Evolutionary conservation across 2,888 invertebrate species (phyloP).

Genomic region (Candidula unifasciata): DNA sequence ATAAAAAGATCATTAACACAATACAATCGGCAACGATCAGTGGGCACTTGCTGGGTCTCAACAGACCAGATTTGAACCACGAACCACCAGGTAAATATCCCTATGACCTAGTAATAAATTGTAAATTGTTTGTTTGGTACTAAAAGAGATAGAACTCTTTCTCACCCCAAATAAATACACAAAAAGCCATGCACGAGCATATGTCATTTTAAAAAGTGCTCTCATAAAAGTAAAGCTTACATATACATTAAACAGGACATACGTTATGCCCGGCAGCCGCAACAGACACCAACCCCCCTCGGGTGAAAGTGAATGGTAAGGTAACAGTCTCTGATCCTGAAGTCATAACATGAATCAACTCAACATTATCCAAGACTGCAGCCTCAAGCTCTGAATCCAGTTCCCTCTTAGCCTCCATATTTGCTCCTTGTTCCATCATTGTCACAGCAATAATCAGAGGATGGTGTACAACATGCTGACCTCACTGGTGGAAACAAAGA

Average conservation of each 20-base stretch:
- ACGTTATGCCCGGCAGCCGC: conserved; percentile 55
- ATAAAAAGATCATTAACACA: too few relatives aligned
- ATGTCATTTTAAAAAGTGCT: too few relatives aligned
- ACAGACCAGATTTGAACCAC: too few relatives aligned
- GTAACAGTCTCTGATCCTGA: conserved; percentile 59
- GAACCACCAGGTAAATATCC: too few relatives aligned
- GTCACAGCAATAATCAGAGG: conserved; percentile 13
- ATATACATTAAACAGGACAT: conserved; percentile 30
- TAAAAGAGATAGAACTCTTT: too few relatives aligned
- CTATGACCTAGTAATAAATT: too few relatives aligned
- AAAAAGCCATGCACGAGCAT: too few relatives aligned
- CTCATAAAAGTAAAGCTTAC: too few relatives aligned
- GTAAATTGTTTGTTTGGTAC: too few relatives aligned
- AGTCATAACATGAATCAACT: conserved; percentile 70
- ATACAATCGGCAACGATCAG: too few relatives aligned
- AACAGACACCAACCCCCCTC: conserved; percentile 69
- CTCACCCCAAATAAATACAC: too few relatives aligned
- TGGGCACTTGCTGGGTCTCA: too few relatives aligned
- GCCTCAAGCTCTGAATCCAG: conserved; percentile 38
- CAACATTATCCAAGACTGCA: conserved; percentile 55
- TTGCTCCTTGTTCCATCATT: conserved; percentile 41
- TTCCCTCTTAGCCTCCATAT: conserved; percentile 45
- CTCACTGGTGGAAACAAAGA: background rate
- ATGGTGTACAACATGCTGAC: conserved; percentile 11
- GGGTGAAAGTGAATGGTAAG: conserved; percentile 72